Base-by-base conservation (phyloP, 1,140 invertebrate genomes). In the Hypothenemus hampei region DNA sequence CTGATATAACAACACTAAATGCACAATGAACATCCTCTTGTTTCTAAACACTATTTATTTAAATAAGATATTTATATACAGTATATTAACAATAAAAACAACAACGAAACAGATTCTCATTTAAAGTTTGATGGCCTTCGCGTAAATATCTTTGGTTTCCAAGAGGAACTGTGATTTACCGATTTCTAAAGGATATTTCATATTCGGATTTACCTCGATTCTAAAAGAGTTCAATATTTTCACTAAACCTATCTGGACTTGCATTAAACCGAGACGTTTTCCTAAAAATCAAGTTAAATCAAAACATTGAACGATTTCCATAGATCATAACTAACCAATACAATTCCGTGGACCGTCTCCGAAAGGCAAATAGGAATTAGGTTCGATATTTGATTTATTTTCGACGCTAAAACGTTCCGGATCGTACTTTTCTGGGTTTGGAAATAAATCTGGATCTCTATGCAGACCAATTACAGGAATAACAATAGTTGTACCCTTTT, bases 391-490 rank as follows among this genome's bases (percentile, higher is more conserved):
- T 0, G 51, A 54, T 52, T 70, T 75, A 13, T 59, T 61, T 53
- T 71, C 69, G 20, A 66, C 60, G 3, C 60, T 62, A 50, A 77
- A 84, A 61, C 83, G 66, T 57, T 83, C 80, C 0, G 83, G 83
- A 58, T 79, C 71, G 61, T 83, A 85, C 58, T 69, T 69, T 2
- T 79, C 66, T 3, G 84, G 82, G 33, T 84, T 63, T 0, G 76
- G 71, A 72, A 72, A 85, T 56, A 75, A 69, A 2, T 76, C 59
- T 1, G 75, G 71, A 71, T 82, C 77, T 11, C 75, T 72, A 53
- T 89, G 85, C 18, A 89, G 69, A 1, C 76, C 77, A 22, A 78
- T 71, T 0, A 79, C 68, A 0, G 83, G 77, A 23, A 89, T 75
- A 4, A 79, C 65, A 0, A 87, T 65, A 1, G 73, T 55, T 0